Percentiles rank a stretch among this genome's conserved stretches.
These are phyloP conservation scores for Montipora foliosa DNA, from an alignment of 64 coral and sea anemone species.

Conservation along the genomic window DNA sequence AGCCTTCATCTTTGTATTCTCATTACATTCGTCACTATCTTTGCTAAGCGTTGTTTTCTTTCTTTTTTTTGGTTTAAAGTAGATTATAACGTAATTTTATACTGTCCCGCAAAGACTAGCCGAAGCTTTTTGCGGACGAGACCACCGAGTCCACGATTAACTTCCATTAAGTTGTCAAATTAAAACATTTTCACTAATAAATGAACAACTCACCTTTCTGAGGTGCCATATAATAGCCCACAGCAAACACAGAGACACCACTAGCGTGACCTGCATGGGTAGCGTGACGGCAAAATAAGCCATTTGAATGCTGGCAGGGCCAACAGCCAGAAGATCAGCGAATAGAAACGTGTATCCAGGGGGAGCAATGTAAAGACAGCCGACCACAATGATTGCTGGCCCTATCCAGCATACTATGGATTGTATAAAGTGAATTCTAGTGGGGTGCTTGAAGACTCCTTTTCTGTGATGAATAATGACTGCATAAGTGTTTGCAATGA, in stretches of 20 bases:
- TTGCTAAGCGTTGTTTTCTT: no score
- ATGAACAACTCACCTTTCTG: constrained; percentile 63
- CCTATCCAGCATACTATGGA: constrained; percentile 77
- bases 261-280: constrained; percentile 88
- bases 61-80: no score
- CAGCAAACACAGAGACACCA: constrained; percentile 73
- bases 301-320: constrained; percentile 29
- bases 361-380: constrained; percentile 42
- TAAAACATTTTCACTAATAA: not conserved
- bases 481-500: constrained; percentile 84
- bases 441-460: constrained; percentile 59
- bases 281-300: constrained; percentile 83
- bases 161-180: not conserved
- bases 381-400: constrained; percentile 83
- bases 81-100: no score
- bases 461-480: constrained; percentile 73
- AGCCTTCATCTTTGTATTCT: no score
- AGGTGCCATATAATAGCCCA: constrained; percentile 88
- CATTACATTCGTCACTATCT: no score
- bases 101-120: no score
- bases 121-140: no score
- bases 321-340: constrained; percentile 75
- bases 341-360: constrained; percentile 84
- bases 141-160: no score
- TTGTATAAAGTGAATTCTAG: constrained; percentile 60